phyloP scores from a whole-genome alignment of 2,113 vertebrate species.

The Trichechus manatus region DNA sequence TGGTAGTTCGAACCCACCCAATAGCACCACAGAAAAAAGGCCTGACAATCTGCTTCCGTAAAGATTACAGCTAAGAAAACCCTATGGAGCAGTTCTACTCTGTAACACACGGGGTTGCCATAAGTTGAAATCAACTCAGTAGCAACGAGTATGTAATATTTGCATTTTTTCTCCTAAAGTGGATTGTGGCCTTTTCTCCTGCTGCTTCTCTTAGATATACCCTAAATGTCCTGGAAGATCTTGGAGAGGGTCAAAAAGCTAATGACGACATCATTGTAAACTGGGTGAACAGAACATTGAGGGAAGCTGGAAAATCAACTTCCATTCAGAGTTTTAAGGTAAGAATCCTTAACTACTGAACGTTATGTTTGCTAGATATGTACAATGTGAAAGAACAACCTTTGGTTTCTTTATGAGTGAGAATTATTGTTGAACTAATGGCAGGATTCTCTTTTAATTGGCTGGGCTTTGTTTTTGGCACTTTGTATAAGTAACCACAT shows the following conservation, averaged over 20 bases:
- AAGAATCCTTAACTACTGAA: not conserved
- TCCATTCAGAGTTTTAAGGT: conserved; percentile 97
- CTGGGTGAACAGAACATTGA: conserved; percentile 96
- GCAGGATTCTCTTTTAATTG: not conserved
- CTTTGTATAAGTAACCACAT: not conserved
- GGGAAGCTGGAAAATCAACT: conserved; percentile 92
- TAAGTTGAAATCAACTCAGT: not conserved
- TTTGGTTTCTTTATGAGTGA: conserved; percentile 6
- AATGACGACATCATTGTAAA: conserved; percentile 96
- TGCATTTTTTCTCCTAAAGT: not conserved
- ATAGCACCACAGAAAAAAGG: not conserved
- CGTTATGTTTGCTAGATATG: not conserved
- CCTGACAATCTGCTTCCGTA: too few relatives aligned
- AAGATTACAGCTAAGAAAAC: not conserved
- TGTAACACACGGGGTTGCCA: not conserved
- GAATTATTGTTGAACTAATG: not conserved
- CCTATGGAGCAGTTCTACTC: not conserved
- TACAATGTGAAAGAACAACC: not conserved
- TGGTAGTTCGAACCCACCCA: not conserved
- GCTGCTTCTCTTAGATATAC: conserved; percentile 91
- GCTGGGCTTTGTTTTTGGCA: not conserved
- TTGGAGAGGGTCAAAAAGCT: conserved; percentile 94
- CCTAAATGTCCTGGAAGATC: conserved; percentile 93
- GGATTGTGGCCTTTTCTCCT: not conserved
- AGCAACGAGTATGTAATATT: not conserved